Percentiles rank a stretch among this genome's conserved stretches.
Evolutionary conservation across 2,113 vertebrate genomes (phyloP).

Genomic region (Stictonetta naevosa): DNA sequence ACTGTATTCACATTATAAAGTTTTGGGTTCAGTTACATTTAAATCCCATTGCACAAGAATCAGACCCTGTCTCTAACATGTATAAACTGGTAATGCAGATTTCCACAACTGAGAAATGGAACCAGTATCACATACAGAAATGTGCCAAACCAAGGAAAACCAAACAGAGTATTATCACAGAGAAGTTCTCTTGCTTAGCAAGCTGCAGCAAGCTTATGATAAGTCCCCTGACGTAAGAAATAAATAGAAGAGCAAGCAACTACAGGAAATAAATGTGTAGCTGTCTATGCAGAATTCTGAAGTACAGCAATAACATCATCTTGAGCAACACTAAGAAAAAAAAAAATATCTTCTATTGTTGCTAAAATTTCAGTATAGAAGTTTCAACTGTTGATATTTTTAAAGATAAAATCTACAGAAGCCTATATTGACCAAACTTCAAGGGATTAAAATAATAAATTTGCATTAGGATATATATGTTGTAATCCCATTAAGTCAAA

Average conservation of each 20-base stretch:
- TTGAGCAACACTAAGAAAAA: background rate
- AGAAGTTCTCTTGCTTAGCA: background rate
- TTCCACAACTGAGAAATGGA: background rate
- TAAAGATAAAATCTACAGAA: background rate
- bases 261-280: background rate
- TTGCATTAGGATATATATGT: background rate
- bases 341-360: background rate
- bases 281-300: background rate
- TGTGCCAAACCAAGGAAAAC: background rate
- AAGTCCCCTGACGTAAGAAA: background rate
- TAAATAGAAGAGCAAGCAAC: background rate
- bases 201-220: background rate
- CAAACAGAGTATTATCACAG: background rate
- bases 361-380: background rate
- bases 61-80: background rate
- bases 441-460: background rate
- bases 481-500: background rate
- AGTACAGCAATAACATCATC: background rate
- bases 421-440: rapidly evolving
- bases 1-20: background rate
- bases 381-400: background rate
- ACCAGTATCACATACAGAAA: background rate
- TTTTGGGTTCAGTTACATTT: background rate
- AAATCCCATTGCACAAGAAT: background rate
- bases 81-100: background rate